Evolutionary conservation across 2,888 invertebrate genomes (phyloP).

Genomic region (Timema cristinae): DNA sequence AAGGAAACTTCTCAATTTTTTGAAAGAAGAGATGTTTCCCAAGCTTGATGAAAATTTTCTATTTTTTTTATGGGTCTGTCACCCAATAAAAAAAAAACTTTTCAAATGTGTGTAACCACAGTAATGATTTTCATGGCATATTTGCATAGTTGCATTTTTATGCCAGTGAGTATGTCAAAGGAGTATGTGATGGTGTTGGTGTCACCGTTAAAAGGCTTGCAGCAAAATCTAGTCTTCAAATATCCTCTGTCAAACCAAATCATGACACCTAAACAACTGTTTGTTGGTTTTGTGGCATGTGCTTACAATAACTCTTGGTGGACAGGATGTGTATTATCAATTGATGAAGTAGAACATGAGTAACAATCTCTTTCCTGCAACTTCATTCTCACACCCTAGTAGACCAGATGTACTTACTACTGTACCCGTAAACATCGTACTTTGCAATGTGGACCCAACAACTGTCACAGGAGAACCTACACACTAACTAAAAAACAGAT

Average conservation of each 20-base stretch:
- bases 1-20: not conserved
- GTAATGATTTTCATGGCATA: slow-evolving; percentile 19
- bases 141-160: slow-evolving; percentile 23
- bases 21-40: slow-evolving; percentile 12
- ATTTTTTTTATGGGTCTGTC: slow-evolving; percentile 17
- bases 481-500: not conserved
- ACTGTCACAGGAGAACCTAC: not conserved
- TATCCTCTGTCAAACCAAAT: slow-evolving; percentile 6
- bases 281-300: slow-evolving; percentile 4
- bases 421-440: slow-evolving; percentile 4
- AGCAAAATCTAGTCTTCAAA: slow-evolving; percentile 29
- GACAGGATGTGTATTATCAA: slow-evolving; percentile 5
- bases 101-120: slow-evolving; percentile 19
- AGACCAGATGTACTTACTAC: not conserved
- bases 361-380: slow-evolving; percentile 6
- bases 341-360: slow-evolving; percentile 14
- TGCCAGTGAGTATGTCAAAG: slow-evolving; percentile 21
- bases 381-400: no score
- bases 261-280: not conserved
- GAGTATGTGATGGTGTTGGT: slow-evolving; percentile 24
- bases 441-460: slow-evolving; percentile 6
- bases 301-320: slow-evolving; percentile 2
- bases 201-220: slow-evolving; percentile 32
- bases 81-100: slow-evolving; percentile 20
- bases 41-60: not conserved